Evolutionary conservation across 2,797 vertebrate genomes (phyloP).

Genomic region (Helicolenus hilgendorfi): DNA sequence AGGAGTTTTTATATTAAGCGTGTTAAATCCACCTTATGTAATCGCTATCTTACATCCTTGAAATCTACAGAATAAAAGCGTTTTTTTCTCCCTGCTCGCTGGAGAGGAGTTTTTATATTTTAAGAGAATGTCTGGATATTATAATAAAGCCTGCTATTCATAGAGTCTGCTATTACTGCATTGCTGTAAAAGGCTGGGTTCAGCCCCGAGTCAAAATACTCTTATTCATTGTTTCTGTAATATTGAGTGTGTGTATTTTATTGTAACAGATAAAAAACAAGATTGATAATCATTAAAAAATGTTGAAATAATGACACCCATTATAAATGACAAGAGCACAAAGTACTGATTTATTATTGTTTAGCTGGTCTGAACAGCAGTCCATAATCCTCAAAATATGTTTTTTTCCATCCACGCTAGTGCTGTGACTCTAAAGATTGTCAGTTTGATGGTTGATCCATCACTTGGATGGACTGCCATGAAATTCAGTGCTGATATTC

Average conservation of each 20-base stretch:
- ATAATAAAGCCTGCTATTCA: constrained; percentile 33
- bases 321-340: neutral
- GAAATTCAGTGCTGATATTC: neutral
- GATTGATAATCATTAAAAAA: neutral
- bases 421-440: neutral
- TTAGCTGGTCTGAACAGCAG: neutral
- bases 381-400: neutral
- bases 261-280: neutral
- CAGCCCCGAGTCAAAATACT: constrained; percentile 8
- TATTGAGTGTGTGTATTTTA: neutral
- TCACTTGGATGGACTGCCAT: neutral
- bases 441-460: neutral
- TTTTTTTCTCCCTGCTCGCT: neutral
- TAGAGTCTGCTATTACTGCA: constrained; percentile 28
- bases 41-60: constrained; percentile 46
- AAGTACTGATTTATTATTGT: neutral
- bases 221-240: neutral
- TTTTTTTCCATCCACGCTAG: neutral
- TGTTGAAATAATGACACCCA: neutral
- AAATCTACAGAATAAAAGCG: constrained; percentile 52
- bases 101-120: constrained; percentile 31
- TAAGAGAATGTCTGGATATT: constrained; percentile 23
- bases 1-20: constrained; percentile 39
- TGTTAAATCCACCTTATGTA: constrained; percentile 72
- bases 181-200: constrained; percentile 28